Conservation (phyloP, 2,797 vertebrate genomes). For the Esox lucius region DNA sequence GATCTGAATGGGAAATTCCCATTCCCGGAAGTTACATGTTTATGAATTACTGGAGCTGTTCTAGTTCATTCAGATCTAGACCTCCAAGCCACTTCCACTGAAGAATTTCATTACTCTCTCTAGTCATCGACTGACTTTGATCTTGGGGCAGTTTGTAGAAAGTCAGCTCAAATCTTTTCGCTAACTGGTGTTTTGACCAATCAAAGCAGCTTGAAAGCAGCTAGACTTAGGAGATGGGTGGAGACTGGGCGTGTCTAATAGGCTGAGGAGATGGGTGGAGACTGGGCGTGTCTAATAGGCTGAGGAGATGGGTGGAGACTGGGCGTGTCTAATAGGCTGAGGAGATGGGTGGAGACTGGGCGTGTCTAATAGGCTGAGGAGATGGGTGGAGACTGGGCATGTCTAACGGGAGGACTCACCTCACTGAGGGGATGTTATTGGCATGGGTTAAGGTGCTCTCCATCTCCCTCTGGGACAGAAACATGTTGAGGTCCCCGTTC, state of each 20-base stretch:
- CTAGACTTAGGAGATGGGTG: no score
- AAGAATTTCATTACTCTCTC: not conserved
- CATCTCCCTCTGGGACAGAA: slow-evolving; percentile 81
- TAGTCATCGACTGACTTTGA: not conserved
- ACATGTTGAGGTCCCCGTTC: slow-evolving; percentile 80
- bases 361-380: slow-evolving; percentile 44
- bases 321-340: not conserved
- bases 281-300: no score
- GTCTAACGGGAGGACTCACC: slow-evolving; percentile 52
- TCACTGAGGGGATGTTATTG: slow-evolving; percentile 79
- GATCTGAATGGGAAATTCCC: not conserved
- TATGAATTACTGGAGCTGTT: not conserved
- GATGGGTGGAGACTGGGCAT: not conserved
- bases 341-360: not conserved
- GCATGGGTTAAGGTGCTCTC: slow-evolving; percentile 78
- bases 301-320: not conserved
- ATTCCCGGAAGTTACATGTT: not conserved
- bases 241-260: no score
- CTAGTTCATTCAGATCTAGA: not conserved
- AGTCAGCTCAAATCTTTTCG: no score
- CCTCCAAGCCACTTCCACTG: not conserved
- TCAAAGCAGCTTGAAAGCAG: no score
- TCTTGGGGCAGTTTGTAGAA: not conserved
- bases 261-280: not conserved
- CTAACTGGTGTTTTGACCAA: no score